Evolutionary conservation across 2,113 vertebrate species (phyloP).

Genomic region (Egretta garzetta): DNA sequence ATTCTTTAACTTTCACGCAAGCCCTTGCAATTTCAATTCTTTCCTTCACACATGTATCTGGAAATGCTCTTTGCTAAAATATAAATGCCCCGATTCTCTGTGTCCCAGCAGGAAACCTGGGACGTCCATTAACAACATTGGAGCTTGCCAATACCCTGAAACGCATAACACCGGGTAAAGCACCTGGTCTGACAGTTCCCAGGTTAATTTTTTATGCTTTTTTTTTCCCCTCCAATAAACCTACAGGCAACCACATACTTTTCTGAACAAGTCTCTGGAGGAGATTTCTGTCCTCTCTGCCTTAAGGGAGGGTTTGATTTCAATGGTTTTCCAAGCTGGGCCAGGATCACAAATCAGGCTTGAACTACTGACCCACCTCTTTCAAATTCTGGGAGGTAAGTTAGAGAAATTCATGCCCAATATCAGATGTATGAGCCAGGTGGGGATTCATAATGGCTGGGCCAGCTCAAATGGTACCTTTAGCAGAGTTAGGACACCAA

Average conservation of each 20-base stretch:
- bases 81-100: not conserved
- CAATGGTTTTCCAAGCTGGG: conserved; percentile 38
- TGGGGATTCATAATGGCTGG: not conserved
- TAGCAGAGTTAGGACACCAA: not conserved
- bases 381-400: conserved; percentile 1
- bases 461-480: not conserved
- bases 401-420: not conserved
- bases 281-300: not conserved
- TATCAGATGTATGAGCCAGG: not conserved
- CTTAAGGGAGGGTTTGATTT: not conserved
- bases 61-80: conserved; percentile 36
- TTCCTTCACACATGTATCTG: not conserved
- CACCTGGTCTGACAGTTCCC: not conserved
- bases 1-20: not conserved
- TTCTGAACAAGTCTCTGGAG: not conserved
- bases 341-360: not conserved
- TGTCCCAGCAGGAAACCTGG: conserved; percentile 38
- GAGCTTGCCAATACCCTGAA: conserved; percentile 15
- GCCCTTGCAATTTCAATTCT: not conserved
- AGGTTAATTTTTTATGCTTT: not conserved
- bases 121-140: not conserved
- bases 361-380: not conserved
- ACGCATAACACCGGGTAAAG: not conserved
- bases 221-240: not conserved
- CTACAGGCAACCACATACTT: not conserved